Percentiles rank a stretch among this genome's conserved stretches.
Evolutionary conservation across 2,113 vertebrate genomes (phyloP).

Genomic region (Spilogale gracilis): DNA sequence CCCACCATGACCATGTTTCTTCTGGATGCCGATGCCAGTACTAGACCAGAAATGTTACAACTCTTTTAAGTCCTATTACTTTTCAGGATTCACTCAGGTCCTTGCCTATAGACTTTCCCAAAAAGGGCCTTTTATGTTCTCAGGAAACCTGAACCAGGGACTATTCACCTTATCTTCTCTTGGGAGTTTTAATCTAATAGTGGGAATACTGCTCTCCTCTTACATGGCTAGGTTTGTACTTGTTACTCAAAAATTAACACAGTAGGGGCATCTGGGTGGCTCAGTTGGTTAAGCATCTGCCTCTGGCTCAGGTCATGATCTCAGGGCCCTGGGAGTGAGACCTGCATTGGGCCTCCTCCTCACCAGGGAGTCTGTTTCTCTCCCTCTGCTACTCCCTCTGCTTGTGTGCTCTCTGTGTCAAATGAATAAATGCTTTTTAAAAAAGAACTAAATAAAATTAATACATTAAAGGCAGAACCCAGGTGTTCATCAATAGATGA

Average conservation of each 20-base stretch:
- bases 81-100: neutral
- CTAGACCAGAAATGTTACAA: neutral
- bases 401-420: too few species aligned
- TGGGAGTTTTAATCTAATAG: neutral
- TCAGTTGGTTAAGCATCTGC: too few species aligned
- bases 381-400: too few species aligned
- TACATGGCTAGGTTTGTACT: neutral
- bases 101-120: neutral
- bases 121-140: neutral
- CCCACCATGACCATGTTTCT: neutral
- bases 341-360: too few species aligned
- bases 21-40: neutral
- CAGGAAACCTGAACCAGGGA: slow-evolving; percentile 21
- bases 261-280: neutral
- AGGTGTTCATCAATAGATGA: neutral
- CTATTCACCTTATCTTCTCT: neutral
- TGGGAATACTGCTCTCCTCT: neutral
- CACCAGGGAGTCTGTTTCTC: too few species aligned
- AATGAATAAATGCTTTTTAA: too few species aligned
- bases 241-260: slow-evolving; percentile 31
- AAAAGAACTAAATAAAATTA: neutral
- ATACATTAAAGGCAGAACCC: neutral
- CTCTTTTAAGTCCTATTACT: neutral
- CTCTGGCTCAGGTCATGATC: too few species aligned
- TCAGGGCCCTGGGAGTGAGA: too few species aligned